Evolutionary conservation across 2,113 vertebrate species (phyloP).

Genomic region (Microcebus ravelobensis): DNA sequence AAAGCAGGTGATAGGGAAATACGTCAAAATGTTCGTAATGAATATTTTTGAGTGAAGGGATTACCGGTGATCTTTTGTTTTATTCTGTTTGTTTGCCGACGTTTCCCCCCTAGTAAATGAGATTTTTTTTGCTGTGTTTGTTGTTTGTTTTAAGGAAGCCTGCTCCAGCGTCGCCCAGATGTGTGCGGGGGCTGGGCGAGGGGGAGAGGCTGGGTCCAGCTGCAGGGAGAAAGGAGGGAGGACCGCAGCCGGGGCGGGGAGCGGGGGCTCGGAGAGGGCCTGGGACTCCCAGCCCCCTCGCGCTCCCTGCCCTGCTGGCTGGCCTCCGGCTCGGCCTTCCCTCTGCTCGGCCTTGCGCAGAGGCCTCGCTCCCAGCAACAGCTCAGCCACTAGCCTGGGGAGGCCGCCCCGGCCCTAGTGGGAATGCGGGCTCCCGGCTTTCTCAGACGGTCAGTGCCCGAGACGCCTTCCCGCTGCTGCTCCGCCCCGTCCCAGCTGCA

Average conservation of each 20-base stretch:
- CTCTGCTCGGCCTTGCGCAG: neutral
- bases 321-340: neutral
- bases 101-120: slow-evolving; percentile 1
- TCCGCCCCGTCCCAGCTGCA: slow-evolving; percentile 78
- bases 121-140: slow-evolving; percentile 37
- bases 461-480: slow-evolving; percentile 59
- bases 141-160: slow-evolving; percentile 62
- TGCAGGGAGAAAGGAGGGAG: neutral
- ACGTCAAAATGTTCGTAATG: neutral
- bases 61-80: neutral
- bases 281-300: neutral
- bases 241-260: neutral
- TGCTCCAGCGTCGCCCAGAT: slow-evolving; percentile 51
- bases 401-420: slow-evolving; percentile 33
- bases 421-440: slow-evolving; percentile 70
- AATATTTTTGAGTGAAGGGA: neutral
- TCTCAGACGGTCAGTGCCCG: slow-evolving; percentile 70
- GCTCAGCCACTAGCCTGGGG: neutral
- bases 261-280: neutral
- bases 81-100: slow-evolving; percentile 14
- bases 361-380: slow-evolving; percentile 27
- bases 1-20: neutral
- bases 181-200: neutral
- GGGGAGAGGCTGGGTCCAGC: neutral
- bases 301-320: neutral